Evolutionary conservation across 2,888 invertebrate species (phyloP), one percentile per base, ranked within the genome.

Genomic region (Hydrotaea diabolus): DNA sequence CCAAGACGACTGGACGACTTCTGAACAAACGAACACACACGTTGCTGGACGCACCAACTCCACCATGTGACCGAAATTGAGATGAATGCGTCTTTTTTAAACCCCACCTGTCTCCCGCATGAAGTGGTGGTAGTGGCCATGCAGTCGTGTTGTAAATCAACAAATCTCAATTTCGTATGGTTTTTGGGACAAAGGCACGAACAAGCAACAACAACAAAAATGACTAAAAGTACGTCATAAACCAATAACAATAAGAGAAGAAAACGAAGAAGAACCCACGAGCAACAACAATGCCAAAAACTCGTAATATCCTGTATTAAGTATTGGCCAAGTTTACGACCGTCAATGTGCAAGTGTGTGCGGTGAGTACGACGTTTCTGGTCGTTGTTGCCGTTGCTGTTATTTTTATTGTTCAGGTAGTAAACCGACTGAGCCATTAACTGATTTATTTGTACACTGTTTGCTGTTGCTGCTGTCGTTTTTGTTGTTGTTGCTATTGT

Each of bases 401-500:
- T 73, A 79, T 79, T 76, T 81, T 84, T 73, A 79, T 79, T 81
- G 76, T 79, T 73, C 78, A 79, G 78, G 81, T 84, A 75, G 77
- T 78, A 84, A 84, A 85, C 55, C 62, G 53, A 79, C 72, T 69
- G 66, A 82, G 79, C 82, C 82, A 77, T 77, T 77, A 85, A 77
- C 79, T 85, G 82, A 85, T 85, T 85, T 85, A 85, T 85, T 82
- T 85, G 69, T 69, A 79, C 79, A 15, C 69, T 46, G 21, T 46
- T 73, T 36, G 11, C 8, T 77, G 77, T 49, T 57, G 66, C 59
- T 69, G 36, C 53, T 83, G 19, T 31, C 72, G 53, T 31, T 36
- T 13, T 69, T 69, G 36, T 59, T 83, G 19, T 31, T 77, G 53
- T 31, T 36, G 17, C 72, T 57, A 26, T 53, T 43, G 17, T 72